Evolutionary conservation across 2,113 vertebrate genomes (phyloP), one percentile per base, ranked within the genome.

Genomic region (Globicephala melas): DNA sequence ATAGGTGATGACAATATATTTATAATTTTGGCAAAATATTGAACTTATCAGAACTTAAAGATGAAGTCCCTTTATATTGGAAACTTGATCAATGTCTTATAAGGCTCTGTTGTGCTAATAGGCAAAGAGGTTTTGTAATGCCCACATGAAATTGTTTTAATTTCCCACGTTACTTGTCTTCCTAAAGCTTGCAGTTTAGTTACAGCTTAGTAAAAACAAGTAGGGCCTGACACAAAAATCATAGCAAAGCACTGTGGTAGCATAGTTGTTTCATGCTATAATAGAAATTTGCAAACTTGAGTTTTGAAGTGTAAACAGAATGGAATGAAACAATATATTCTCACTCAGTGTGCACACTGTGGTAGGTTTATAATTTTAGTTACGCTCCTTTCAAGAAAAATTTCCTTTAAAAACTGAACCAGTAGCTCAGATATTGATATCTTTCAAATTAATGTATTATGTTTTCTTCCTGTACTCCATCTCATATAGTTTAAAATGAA

Each of bases 281-380:
- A 65, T 38, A 60, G 82, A 71, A 50, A 28, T 89, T 89, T 89
- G 12, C 26, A 91, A 18, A 77, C 67, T 90, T 82, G 31, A 82
- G 76, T 90, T 86, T 91, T 95, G 86, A 95, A 87, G 28, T 80
- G 23, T 91, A 87, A 81, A 41, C 3, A 96, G 36, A 9, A 73
- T 68, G 55, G 85, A 85, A 77, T 38, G 33, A 73, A 92, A 68
- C 50, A 94, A 31, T 79, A 63, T 62, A 50, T 92, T 92, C 36
- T 89, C 8, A 7, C 13, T 74, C 20, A 20, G 3, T 89, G 26
- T 91, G 28, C 33, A 89, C 4, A 38, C 10, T 86, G 10, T 85
- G 18, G 6, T 84, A 68, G 8, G 33, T 94, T 80, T 95, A 44
- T 62, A 60, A 95, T 84, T 63, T 71, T 95, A 33, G 38, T 62